These are phyloP conservation scores for Gari tellinella DNA, from an alignment of 2,888 invertebrate genomes.

Conservation along the genomic window DNA sequence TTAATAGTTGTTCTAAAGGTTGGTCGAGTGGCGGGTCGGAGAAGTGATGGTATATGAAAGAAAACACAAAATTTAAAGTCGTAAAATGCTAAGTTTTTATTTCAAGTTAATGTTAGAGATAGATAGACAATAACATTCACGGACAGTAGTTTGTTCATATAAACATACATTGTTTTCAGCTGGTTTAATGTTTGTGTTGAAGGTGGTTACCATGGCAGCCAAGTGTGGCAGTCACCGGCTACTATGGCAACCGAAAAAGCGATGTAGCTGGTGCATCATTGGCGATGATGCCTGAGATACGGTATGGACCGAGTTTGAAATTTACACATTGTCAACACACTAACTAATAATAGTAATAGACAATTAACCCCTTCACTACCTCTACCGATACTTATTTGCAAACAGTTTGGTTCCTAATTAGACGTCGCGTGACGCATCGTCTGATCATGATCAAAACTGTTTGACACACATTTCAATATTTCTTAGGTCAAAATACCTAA, in stretches of 20 bases:
- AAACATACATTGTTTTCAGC: conserved; percentile 58
- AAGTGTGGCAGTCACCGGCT: conserved; percentile 19
- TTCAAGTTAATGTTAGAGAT: conserved; percentile 67
- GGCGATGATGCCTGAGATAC: conserved; percentile 42
- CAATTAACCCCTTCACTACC: too few species aligned
- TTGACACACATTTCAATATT: too few species aligned
- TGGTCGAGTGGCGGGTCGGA: too few species aligned
- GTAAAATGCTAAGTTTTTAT: conserved; percentile 69
- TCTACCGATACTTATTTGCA: too few species aligned
- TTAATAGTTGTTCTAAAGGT: too few species aligned
- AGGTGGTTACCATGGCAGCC: conserved; percentile 46
- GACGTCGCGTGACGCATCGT: too few species aligned
- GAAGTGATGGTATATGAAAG: too few species aligned
- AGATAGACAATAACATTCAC: conserved; percentile 61
- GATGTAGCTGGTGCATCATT: conserved; percentile 16
- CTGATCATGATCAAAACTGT: too few species aligned
- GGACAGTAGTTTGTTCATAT: conserved; percentile 56
- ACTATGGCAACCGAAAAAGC: conserved; percentile 17
- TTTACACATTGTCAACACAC: conserved; percentile 28
- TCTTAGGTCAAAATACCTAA: too few species aligned
- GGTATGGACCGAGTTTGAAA: too few species aligned
- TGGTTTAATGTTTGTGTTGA: conserved; percentile 38
- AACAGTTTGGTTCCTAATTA: too few species aligned
- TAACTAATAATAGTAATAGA: conserved; percentile 21
- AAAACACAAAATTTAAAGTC: too few species aligned